A percentile compares a stretch with the other conserved stretches of the same genome.
Evolutionary conservation across 2,113 vertebrate species (phyloP).

Genomic region (Lontra canadensis): DNA sequence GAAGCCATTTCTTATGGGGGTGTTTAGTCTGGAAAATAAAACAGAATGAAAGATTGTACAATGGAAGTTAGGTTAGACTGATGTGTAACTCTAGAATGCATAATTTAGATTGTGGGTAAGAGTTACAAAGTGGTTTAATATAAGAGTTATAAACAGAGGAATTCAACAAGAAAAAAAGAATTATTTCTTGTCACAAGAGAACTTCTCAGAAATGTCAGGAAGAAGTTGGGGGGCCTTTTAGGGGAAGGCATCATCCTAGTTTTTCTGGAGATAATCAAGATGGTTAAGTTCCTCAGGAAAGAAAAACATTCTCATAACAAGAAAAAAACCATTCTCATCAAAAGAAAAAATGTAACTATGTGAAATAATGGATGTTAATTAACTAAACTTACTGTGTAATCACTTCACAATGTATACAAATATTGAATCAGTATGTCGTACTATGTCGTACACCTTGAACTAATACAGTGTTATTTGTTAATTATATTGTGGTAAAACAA

Average conservation of each 20-base stretch:
- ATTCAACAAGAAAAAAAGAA: slow-evolving; percentile 14
- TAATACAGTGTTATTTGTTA: neutral
- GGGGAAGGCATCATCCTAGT: neutral
- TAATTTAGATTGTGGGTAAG: neutral
- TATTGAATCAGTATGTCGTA: neutral
- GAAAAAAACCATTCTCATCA: neutral
- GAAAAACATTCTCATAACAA: neutral
- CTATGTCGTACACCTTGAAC: neutral
- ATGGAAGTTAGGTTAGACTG: neutral
- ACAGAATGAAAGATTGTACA: neutral
- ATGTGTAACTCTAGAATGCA: neutral
- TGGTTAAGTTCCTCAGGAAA: slow-evolving; percentile 24
- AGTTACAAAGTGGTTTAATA: neutral
- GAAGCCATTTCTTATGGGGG: neutral
- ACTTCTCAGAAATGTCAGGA: slow-evolving; percentile 20
- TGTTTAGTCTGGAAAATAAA: neutral
- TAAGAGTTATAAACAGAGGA: slow-evolving; percentile 10
- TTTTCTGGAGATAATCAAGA: slow-evolving; percentile 15
- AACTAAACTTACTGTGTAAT: neutral
- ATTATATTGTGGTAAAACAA: neutral
- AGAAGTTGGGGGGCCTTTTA: neutral
- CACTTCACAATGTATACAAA: neutral
- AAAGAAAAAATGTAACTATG: neutral
- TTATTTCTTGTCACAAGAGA: slow-evolving; percentile 1
- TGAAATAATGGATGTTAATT: neutral